Conservation (phyloP, 2,797 vertebrate species). For the Sebastes steindachneri region DNA sequence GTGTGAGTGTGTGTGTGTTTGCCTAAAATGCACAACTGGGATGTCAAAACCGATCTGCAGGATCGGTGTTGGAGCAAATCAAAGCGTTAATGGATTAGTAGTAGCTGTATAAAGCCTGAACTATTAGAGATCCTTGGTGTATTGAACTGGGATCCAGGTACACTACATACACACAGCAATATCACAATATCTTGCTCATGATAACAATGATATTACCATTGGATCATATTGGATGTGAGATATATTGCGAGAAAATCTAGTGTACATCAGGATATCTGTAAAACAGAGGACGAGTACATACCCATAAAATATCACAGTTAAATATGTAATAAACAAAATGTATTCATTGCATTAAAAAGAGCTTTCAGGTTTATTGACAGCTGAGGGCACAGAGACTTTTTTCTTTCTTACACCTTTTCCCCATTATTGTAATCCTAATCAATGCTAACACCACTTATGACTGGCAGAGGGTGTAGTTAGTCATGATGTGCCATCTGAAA, state of each 20-base stretch:
- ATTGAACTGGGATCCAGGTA: not conserved
- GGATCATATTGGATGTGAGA: not conserved
- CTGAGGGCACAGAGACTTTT: not conserved
- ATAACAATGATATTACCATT: not conserved
- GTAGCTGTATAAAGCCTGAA: not conserved
- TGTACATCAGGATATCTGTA: not conserved
- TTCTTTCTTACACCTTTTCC: not conserved
- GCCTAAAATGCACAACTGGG: not conserved
- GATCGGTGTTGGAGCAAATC: not conserved
- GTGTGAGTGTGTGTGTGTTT: not conserved
- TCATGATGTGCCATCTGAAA: not conserved
- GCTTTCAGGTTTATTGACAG: conserved; percentile 1
- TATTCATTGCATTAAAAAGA: not conserved
- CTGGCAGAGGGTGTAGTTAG: not conserved
- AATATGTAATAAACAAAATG: not conserved
- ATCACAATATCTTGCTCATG: not conserved
- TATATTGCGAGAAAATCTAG: not conserved
- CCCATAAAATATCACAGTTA: not conserved
- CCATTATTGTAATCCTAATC: not conserved
- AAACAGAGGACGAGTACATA: not conserved
- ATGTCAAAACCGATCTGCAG: not conserved
- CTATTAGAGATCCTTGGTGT: not conserved
- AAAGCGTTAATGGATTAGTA: not conserved
- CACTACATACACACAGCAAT: not conserved
- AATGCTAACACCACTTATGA: not conserved